Evolutionary conservation across 2,888 invertebrate genomes (phyloP), one percentile per base, ranked within the genome.

Genomic region (Hydrotaea cyrtoneurina): DNA sequence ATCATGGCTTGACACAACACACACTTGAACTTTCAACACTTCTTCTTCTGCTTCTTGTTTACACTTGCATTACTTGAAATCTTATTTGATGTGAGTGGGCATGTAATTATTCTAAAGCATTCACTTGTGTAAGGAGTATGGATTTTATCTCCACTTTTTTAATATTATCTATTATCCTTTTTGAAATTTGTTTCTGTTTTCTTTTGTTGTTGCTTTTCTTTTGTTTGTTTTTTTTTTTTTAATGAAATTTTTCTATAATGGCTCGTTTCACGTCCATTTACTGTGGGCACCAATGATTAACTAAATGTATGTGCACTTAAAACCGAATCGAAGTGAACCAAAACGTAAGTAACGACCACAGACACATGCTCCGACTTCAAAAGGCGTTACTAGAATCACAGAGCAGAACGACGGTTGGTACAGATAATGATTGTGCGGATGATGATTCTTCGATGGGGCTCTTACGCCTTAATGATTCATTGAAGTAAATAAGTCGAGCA

Each of bases 281-380:
- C 88, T 89, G 88, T 89, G 89, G 89, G 90, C 92, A 91, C 91
- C 91, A 91, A 91, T 89, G 89, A 88, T 87, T 90, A 87, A 91
- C 91, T 92, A 83, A 62, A 84, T 74, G n/a, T n/a, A 82, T 73
- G 81, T 73, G 85, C 86, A 86, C 77, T 80, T 69, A 80, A 79
- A 39, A 82, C 55, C 78, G 82, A 66, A 74, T 71, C 19, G 75
- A 82, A 85, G 59, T 77, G 55, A 79, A 55, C 81, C 81, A 80
- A 77, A 79, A 23, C 76, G 23, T 85, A 77, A 73, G 66, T 77
- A 73, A 73, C 53, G 73, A n/a, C 64, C 71, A 62, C 64, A 46
- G 4, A 39, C 73, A 78, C 72, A 69, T 75, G 77, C 69, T 77
- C 39, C 64, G 73, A 81, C 69, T 75, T 59, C 57, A 74, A 84